Evolutionary conservation across 2,113 vertebrate species (phyloP), one percentile per base, ranked within the genome.

Genomic region (Saguinus midas): DNA sequence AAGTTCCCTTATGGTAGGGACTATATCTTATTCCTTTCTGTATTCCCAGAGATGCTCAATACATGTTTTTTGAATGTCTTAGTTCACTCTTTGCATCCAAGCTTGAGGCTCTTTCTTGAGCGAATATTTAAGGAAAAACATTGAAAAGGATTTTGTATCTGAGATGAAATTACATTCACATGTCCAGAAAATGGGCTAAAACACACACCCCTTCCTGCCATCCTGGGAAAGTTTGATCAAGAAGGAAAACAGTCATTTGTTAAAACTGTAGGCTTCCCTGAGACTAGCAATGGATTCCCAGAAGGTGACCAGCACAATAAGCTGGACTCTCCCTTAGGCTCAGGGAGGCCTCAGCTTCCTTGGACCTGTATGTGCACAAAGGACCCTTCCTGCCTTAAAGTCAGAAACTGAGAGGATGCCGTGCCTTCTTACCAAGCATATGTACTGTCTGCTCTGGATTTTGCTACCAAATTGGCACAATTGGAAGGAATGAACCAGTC

Each of bases 81-180:
- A 43, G 29, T 83, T 9, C 17, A 83, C 61, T 75, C 32, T 75
- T 93, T 83, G n/a, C 72, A 35, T 92, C 61, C 23, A 84, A 81
- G 37, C 40, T 61, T 84, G 58, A 96, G 25, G n/a, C 50, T 23
- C 48, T 94, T 95, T 96, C 50, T 13, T 57, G 25, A 91, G 72
- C 32, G 25, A 75, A 76, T 91, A 76, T 45, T 84, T 35, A 76
- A 91, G 66, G 37, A 82, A 76, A 95, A 73, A 43, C 23, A 27
- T 73, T 37, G 52, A 52, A 40, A 94, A 92, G 21, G 61, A 79
- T 48, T 80, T 83, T 94, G n/a, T 13, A 35, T 32, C 23, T 50
- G 13, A 45, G 37, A 27, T 16, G 18, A 91, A 73, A 57, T 29
- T 70, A 12, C 68, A 35, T 57, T 52, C 45, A 66, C 27, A 9